Evolutionary conservation across 2,797 vertebrate genomes (phyloP), one percentile per base, ranked within the genome.

Genomic region (Fistularia commersonii): DNA sequence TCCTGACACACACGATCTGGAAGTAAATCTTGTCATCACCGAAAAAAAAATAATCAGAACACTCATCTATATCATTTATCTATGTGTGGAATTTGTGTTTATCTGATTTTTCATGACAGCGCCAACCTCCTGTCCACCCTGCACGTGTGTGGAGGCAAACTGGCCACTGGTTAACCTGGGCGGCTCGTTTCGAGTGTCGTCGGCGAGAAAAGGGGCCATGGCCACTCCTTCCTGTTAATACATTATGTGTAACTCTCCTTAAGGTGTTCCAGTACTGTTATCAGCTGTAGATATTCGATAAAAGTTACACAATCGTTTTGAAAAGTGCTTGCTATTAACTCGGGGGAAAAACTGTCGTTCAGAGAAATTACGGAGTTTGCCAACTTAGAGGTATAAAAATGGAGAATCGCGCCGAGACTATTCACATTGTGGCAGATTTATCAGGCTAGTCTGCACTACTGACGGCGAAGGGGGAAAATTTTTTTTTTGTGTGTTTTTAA

Each of bases 261-360:
- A 48, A 77, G 77, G 74, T 88, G 83, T 85, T 87, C 86, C 81
- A 85, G 79, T 86, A 56, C 51, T 41, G 76, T 77, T 67, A 75
- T 76, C 76, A 79, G 61, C 67, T 73, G 80, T 76, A 69, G 54
- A 74, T 68, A 75, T 74, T 77, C 72, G 71, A 64, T 77, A 69
- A 72, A 40, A 61, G 41, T 64, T 74, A 37, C 52, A 51, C 15
- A 7, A 52, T 40, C 41, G 51, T 72, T 66, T 52, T 10, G 8
- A 45, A 32, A 73, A 61, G 41, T 41, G 74, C 76, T 69, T 8
- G 51, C 39, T 54, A 83, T 80, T 76, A 76, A 83, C 77, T 40
- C 45, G 6, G 13, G 12, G 12, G 11, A 31, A 12, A 11, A 31
- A 55, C 43, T 1, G 39, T n/a, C 34, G 56, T 53, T 61, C 6